Base-by-base conservation (phyloP, 2,888 invertebrate species). In the Orgyia antiqua region DNA sequence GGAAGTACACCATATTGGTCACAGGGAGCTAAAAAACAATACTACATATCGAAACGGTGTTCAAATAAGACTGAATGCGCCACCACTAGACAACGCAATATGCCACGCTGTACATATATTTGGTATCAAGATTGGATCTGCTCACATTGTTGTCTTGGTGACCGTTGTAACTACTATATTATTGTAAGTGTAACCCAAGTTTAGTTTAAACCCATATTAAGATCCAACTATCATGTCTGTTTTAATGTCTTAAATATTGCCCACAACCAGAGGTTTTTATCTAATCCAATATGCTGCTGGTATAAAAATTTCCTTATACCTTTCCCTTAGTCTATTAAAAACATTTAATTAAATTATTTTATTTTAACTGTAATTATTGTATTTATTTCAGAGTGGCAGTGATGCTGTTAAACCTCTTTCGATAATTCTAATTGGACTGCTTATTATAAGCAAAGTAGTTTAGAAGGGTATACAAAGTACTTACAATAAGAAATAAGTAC, bases 41-140 rank as follows among this genome's bases (percentile, higher is more conserved):
- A 93, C 74, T 98, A 96, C 60, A 91, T 98, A 24, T 95, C 96
- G 0, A 98, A 98, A 71, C 87, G 91, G 27, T 98, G 98, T 84
- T 92, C 96, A 7, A 92, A 93, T 0, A 93, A 92, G 67, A 89
- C 90, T 0, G 89, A 91, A 44, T 98, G 98, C 68, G 92, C 93
- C 12, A 86, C 87, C 37, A 90, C 90, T 29, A 89, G 94, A 37
- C 89, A 89, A 33, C 87, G 88, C 20, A 90, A 91, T 55, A 94
- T 93, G 92, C 89, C 89, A 4, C 88, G 91, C 36, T 97, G 97
- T 60, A 94, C 95, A 1, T 92, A 95, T 58, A 94, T 97, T 53
- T 95, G 95, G 97, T 98, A 97, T 63, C 93, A 96, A 64, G 98
- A 98, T 77, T 98, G 98, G 98, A 92, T 93, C 45, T 98, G 98